A percentile compares a stretch with the other conserved stretches of the same genome.
phyloP scores from a whole-genome alignment of 2,888 invertebrate species.

The Galerucella nymphaeae region DNA sequence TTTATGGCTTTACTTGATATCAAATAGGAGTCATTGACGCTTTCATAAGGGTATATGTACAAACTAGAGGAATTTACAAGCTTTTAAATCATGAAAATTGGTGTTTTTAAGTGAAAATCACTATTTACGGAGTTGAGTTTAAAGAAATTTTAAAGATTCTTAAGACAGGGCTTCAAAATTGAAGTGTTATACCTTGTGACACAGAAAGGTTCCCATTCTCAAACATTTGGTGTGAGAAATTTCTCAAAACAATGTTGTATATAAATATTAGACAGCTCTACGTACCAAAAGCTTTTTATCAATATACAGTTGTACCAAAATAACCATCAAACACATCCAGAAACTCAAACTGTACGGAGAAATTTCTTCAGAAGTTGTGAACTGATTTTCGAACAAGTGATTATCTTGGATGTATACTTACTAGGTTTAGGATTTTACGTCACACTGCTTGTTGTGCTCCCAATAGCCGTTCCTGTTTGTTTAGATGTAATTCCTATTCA shows the following conservation, averaged over 20 bases:
- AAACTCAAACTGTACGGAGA: background rate
- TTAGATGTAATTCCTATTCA: slow-evolving; percentile 67
- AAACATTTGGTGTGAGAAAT: too few relatives aligned
- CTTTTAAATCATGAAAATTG: too few relatives aligned
- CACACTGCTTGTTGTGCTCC: slow-evolving; percentile 29
- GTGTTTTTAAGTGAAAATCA: too few relatives aligned
- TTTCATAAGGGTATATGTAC: background rate
- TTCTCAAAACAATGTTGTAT: too few relatives aligned
- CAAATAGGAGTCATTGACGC: slow-evolving; percentile 22
- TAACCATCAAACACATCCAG: background rate
- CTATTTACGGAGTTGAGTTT: too few relatives aligned
- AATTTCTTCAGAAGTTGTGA: background rate
- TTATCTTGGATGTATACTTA: slow-evolving; percentile 1
- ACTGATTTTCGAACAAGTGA: background rate
- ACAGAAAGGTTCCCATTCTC: too few relatives aligned
- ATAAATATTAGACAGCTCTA: too few relatives aligned
- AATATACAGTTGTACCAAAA: background rate
- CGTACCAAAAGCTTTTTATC: background rate
- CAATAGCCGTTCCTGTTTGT: slow-evolving; percentile 57
- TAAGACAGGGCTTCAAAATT: too few relatives aligned
- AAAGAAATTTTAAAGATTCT: too few relatives aligned
- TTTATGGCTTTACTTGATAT: slow-evolving; percentile 62
- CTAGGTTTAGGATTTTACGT: slow-evolving; percentile 18
- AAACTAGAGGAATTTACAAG: background rate
- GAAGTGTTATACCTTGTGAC: too few relatives aligned